phyloP scores from a whole-genome alignment of 1,140 invertebrate genomes.

The Hestina assimilis region DNA sequence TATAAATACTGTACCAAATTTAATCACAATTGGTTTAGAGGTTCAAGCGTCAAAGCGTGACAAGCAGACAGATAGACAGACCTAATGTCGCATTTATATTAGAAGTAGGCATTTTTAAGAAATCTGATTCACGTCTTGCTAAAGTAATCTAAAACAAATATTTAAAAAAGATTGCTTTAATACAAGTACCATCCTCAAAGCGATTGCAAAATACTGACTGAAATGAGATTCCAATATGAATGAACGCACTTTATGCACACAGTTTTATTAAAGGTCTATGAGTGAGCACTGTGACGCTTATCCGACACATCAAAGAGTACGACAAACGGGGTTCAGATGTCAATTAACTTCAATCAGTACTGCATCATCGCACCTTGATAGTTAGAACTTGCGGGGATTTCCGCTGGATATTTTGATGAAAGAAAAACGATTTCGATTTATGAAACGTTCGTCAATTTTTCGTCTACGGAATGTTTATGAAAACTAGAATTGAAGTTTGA shows the following conservation, averaged over 20 bases:
- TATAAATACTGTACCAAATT: too few relatives aligned
- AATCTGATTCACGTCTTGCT: neutral
- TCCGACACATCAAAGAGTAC: slow-evolving; percentile 33
- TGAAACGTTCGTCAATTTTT: neutral
- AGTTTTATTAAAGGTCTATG: slow-evolving; percentile 20
- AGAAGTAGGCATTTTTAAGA: too few relatives aligned
- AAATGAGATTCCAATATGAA: neutral
- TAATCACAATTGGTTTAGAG: too few relatives aligned
- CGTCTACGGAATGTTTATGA: neutral
- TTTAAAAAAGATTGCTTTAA: neutral
- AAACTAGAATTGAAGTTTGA: neutral
- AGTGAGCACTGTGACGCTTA: slow-evolving; percentile 22
- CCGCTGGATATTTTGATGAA: neutral
- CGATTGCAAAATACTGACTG: neutral
- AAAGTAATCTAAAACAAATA: neutral
- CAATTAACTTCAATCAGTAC: slow-evolving; percentile 79
- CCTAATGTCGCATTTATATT: too few relatives aligned
- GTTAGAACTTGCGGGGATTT: slow-evolving; percentile 4
- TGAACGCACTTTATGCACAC: neutral
- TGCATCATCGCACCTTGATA: slow-evolving; percentile 31
- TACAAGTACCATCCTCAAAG: neutral
- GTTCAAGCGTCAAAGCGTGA: too few relatives aligned
- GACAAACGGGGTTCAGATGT: slow-evolving; percentile 51
- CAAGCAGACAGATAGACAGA: too few relatives aligned
- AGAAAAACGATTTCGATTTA: neutral